Conservation (phyloP, 2,113 vertebrate species). For the Riparia riparia region DNA sequence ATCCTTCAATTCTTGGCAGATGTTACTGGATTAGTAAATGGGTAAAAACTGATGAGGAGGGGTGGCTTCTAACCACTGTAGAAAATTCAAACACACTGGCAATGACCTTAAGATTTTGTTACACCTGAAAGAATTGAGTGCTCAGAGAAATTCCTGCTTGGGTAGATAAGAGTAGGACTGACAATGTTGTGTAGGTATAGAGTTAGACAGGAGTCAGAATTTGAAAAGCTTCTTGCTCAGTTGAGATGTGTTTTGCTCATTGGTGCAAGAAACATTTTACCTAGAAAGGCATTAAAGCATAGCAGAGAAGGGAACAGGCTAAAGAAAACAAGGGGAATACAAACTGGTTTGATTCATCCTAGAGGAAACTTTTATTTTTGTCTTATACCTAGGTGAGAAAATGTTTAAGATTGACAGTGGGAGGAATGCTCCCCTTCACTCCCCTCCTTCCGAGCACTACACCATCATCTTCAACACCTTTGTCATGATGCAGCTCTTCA, state of each 20-base stretch:
- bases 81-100: neutral
- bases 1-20: neutral
- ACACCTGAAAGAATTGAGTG: neutral
- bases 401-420: slow-evolving; percentile 97
- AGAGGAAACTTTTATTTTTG: neutral
- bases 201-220: neutral
- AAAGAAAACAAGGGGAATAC: neutral
- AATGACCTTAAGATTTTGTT: neutral
- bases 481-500: slow-evolving; percentile 99
- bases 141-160: neutral
- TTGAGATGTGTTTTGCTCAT: neutral
- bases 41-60: neutral
- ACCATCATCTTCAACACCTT: slow-evolving; percentile 99
- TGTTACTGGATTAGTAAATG: neutral
- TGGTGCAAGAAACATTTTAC: neutral
- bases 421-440: slow-evolving; percentile 92
- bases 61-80: neutral
- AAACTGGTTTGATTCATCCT: neutral
- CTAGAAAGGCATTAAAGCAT: neutral
- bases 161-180: neutral
- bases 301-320: neutral
- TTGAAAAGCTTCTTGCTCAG: neutral
- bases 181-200: neutral
- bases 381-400: slow-evolving; percentile 83
- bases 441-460: slow-evolving; percentile 97